phyloP scores from a whole-genome alignment of 1,140 invertebrate genomes.

The Lepidurus arcticus region DNA sequence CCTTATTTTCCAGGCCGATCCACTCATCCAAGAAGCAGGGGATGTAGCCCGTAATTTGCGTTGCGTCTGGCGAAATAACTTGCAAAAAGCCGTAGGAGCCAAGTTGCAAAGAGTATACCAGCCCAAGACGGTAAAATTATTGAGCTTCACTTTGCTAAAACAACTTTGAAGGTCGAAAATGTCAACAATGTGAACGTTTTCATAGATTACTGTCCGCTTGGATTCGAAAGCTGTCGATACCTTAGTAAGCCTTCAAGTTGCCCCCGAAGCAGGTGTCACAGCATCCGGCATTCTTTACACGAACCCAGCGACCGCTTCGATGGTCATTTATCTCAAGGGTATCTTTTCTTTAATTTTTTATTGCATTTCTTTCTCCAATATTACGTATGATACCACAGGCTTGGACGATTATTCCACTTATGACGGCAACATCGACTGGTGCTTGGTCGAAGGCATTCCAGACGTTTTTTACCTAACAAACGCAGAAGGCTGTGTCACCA shows the following conservation, averaged over 20 bases:
- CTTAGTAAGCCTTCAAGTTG: slow-evolving; percentile 22
- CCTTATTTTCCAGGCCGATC: slow-evolving; percentile 42
- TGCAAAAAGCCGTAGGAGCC: slow-evolving; percentile 38
- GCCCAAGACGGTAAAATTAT: slow-evolving; percentile 27
- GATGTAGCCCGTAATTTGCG: slow-evolving; percentile 41
- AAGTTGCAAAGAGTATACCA: slow-evolving; percentile 30
- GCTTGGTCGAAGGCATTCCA: slow-evolving; percentile 23
- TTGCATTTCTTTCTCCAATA: background rate
- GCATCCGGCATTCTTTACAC: slow-evolving; percentile 25
- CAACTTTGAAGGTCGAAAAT: background rate
- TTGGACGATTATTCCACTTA: slow-evolving; percentile 18
- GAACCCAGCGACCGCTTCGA: slow-evolving; percentile 11
- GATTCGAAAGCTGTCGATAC: slow-evolving; percentile 26
- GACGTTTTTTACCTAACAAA: slow-evolving; percentile 27
- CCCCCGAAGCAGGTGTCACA: background rate
- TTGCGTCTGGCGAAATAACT: slow-evolving; percentile 40
- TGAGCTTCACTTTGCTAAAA: slow-evolving; percentile 25
- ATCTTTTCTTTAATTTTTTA: background rate
- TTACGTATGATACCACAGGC: background rate
- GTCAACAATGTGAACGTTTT: background rate
- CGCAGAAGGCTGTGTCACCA: slow-evolving; percentile 26
- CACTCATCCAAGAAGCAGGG: slow-evolving; percentile 41
- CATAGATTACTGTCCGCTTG: slow-evolving; percentile 28
- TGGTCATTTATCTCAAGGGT: slow-evolving; percentile 33
- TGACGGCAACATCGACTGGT: slow-evolving; percentile 24